These are phyloP conservation scores for Sarcophaga variegata DNA, from an alignment of 2,888 invertebrate species.

Conservation along the genomic window DNA sequence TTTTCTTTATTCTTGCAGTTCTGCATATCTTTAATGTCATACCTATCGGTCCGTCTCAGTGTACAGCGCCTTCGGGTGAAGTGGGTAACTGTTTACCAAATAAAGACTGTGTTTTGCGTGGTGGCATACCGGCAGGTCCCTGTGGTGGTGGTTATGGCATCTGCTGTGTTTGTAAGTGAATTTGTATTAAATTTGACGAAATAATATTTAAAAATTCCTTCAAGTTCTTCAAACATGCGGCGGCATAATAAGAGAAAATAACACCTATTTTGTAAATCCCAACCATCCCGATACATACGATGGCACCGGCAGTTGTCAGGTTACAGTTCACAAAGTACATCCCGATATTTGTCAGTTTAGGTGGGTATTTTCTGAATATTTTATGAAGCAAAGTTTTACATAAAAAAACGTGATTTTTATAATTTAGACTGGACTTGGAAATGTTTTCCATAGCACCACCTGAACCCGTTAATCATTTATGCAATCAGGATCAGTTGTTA, in stretches of 20 bases:
- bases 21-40: conserved; percentile 91
- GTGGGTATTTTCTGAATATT: conserved; percentile 79
- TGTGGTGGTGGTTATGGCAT: conserved; percentile 85
- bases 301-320: conserved; percentile 91
- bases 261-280: conserved; percentile 92
- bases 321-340: conserved; percentile 89
- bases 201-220: not conserved
- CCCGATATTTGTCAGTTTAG: conserved; percentile 92
- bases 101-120: conserved; percentile 87
- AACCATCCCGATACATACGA: conserved; percentile 90
- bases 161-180: conserved; percentile 80
- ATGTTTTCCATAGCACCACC: conserved; percentile 90
- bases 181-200: not conserved
- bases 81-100: conserved; percentile 90
- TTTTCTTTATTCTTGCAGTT: conserved; percentile 83
- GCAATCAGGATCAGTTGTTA: conserved; percentile 92
- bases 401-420: not conserved
- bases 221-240: conserved; percentile 91
- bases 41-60: conserved; percentile 89
- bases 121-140: conserved; percentile 89
- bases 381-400: not conserved
- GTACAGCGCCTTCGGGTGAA: conserved; percentile 89
- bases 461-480: conserved; percentile 89
- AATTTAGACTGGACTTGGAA: conserved; percentile 88
- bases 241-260: conserved; percentile 89